These are phyloP conservation scores for Diachasma alloeum DNA, from an alignment of 1,140 invertebrate genomes.

Conservation along the genomic window DNA sequence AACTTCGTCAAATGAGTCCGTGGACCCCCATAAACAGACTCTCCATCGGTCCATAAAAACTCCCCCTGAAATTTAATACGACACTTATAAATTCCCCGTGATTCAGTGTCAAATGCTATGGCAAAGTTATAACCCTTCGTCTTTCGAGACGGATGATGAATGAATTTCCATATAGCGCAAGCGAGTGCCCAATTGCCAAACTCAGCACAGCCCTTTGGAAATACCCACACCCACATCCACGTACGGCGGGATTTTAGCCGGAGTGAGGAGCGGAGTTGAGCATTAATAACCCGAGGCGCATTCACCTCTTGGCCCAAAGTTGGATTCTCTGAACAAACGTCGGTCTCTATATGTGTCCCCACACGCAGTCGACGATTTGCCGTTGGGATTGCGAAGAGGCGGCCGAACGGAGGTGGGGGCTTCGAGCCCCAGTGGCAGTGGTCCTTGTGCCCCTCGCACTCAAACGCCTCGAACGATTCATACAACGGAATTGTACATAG, in stretches of 20 bases:
- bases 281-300: neutral
- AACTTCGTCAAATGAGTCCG: neutral
- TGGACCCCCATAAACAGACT: neutral
- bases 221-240: neutral
- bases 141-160: neutral
- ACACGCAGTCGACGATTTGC: neutral
- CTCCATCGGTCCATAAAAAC: neutral
- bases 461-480: neutral
- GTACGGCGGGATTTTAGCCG: neutral
- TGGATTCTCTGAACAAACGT: neutral
- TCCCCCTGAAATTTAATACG: neutral
- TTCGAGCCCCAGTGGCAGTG: neutral
- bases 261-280: neutral
- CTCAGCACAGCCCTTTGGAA: neutral
- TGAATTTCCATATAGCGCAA: neutral
- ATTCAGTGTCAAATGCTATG: neutral
- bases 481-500: neutral
- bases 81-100: neutral
- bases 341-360: neutral
- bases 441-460: neutral
- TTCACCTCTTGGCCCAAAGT: neutral
- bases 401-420: neutral
- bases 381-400: neutral
- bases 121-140: neutral
- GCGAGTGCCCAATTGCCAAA: constrained; percentile 1